A percentile compares a stretch with the other conserved stretches of the same genome.
Conservation (phyloP, 92 coral and sea anemone species). For the Zoanthus sansibaricus region DNA sequence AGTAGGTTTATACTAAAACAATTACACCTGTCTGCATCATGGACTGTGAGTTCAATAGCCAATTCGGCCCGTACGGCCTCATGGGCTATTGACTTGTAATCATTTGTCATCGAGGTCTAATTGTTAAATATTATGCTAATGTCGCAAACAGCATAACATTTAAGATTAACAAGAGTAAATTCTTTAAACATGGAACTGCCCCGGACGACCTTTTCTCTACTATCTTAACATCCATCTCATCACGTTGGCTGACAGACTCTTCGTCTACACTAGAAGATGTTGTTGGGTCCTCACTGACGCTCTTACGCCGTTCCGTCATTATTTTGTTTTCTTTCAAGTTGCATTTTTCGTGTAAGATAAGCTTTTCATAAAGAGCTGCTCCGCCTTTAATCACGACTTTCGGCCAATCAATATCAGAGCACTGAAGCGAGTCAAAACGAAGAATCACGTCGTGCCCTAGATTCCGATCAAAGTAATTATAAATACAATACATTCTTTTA, state of each 20-base stretch:
- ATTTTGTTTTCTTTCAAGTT: background rate
- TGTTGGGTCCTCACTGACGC: background rate
- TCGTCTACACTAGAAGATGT: background rate
- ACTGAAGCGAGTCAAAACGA: slow-evolving; percentile 78
- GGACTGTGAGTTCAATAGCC: too few species aligned
- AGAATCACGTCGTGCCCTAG: slow-evolving; percentile 54
- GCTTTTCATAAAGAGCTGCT: background rate
- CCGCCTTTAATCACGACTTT: background rate
- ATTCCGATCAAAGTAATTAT: slow-evolving; percentile 11
- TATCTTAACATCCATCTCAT: slow-evolving; percentile 3
- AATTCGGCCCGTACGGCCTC: too few species aligned
- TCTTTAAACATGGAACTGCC: background rate
- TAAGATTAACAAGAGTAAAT: background rate
- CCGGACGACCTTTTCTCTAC: background rate
- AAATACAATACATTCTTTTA: background rate
- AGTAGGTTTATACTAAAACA: too few species aligned
- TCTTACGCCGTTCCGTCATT: background rate
- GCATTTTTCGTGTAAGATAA: slow-evolving; percentile 27
- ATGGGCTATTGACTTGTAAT: too few species aligned
- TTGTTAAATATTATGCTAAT: background rate
- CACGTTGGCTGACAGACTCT: slow-evolving; percentile 1
- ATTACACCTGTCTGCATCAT: too few species aligned
- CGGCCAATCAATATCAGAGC: slow-evolving; percentile 78
- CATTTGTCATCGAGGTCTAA: too few species aligned
- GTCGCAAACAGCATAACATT: background rate